These are phyloP conservation scores for Myodes glareolus DNA, from an alignment of 2,113 vertebrate species.

Conservation along the genomic window DNA sequence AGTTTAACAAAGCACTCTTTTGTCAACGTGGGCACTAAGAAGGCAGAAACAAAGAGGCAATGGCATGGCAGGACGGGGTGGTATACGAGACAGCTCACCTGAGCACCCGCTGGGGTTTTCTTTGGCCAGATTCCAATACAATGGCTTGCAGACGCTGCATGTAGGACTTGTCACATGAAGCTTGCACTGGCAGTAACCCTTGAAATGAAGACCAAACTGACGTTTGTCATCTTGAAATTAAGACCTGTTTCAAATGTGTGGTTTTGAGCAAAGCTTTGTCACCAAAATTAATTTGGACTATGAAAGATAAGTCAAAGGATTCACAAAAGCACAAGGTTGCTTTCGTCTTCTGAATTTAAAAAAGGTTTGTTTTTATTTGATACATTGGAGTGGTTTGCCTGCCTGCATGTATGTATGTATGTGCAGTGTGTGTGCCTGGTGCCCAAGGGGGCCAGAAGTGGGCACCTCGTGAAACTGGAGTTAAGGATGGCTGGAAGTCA, in stretches of 20 bases:
- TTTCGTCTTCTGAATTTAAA: not conserved
- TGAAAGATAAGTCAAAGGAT: not conserved
- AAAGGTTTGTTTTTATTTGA: not conserved
- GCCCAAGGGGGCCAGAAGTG: not conserved
- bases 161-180: conserved; percentile 87
- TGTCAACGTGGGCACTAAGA: not conserved
- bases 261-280: conserved; percentile 31
- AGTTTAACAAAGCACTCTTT: not conserved
- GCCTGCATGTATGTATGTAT: not conserved
- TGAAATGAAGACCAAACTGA: conserved; percentile 60
- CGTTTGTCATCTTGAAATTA: conserved; percentile 39
- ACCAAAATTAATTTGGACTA: conserved; percentile 15
- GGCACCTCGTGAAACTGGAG: not conserved
- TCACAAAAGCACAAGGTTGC: not conserved
- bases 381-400: not conserved
- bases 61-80: not conserved
- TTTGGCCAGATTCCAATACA: conserved; percentile 93
- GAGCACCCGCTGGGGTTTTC: conserved; percentile 90
- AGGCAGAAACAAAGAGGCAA: not conserved
- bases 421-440: not conserved
- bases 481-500: not conserved
- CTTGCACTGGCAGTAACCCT: conserved; percentile 92
- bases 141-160: conserved; percentile 92
- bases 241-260: conserved; percentile 2
- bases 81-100: conserved; percentile 81